A percentile compares a stretch with the other conserved stretches of the same genome.
Evolutionary conservation across 2,888 invertebrate species (phyloP).

Genomic region (Bellardia bayeri): DNA sequence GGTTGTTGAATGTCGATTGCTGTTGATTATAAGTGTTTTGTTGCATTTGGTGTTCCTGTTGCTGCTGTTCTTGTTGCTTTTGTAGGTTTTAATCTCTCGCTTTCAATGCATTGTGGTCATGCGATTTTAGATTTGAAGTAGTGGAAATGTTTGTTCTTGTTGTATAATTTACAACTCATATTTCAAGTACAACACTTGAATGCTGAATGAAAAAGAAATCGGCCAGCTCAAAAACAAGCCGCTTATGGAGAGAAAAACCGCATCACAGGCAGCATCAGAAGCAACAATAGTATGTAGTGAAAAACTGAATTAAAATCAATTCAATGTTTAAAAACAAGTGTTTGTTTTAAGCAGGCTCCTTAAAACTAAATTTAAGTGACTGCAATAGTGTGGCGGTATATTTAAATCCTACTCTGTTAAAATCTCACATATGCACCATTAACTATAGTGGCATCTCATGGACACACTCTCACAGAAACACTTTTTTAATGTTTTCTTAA

Average conservation of each 20-base stretch:
- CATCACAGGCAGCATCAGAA: neutral
- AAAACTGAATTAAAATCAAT: slow-evolving; percentile 29
- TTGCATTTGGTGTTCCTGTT: neutral
- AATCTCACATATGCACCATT: slow-evolving; percentile 45
- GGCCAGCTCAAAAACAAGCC: slow-evolving; percentile 25
- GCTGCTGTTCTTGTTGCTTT: neutral
- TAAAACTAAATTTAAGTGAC: slow-evolving; percentile 19
- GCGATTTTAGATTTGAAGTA: slow-evolving; percentile 61
- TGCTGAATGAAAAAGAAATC: neutral
- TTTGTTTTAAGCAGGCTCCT: slow-evolving; percentile 39
- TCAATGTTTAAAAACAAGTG: slow-evolving; percentile 53
- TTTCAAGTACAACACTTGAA: slow-evolving; percentile 25
- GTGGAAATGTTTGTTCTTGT: slow-evolving; percentile 22
- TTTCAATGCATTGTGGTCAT: slow-evolving; percentile 47
- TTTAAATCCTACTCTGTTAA: slow-evolving; percentile 22
- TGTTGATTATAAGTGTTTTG: slow-evolving; percentile 39
- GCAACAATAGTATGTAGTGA: neutral
- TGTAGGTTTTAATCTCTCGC: neutral
- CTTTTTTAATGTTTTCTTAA: slow-evolving; percentile 12
- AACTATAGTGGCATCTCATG: slow-evolving; percentile 28
- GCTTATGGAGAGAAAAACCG: slow-evolving; percentile 17
- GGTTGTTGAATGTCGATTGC: slow-evolving; percentile 22
- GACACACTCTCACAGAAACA: neutral
- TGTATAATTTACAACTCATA: slow-evolving; percentile 48
- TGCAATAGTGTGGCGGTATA: slow-evolving; percentile 9